Percentiles rank a stretch among this genome's conserved stretches.
Evolutionary conservation across 2,113 vertebrate genomes (phyloP).

Genomic region (Paradoxurus hermaphroditus): DNA sequence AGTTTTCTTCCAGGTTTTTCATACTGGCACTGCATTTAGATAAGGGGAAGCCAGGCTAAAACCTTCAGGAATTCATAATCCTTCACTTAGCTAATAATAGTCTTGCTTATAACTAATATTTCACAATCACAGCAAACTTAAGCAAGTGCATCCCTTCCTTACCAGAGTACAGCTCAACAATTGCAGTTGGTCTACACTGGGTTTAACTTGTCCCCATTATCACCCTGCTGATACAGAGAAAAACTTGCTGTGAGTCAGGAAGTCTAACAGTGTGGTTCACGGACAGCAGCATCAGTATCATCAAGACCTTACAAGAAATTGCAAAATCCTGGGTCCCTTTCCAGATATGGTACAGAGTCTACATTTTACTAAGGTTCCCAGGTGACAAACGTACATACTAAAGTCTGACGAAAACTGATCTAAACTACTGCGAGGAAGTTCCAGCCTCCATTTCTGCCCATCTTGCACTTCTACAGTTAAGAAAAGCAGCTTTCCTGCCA

Average conservation of each 20-base stretch:
- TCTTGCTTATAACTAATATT: background rate
- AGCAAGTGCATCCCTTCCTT: background rate
- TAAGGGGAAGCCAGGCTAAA: background rate
- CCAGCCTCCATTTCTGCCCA: background rate
- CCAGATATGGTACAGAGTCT: background rate
- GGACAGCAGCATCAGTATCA: background rate
- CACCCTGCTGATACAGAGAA: background rate
- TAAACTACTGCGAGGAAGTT: background rate
- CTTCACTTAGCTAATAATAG: background rate
- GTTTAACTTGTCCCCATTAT: slow-evolving; percentile 32
- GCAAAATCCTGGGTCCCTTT: background rate
- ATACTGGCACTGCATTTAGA: background rate
- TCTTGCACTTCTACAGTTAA: background rate
- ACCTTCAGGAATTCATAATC: background rate
- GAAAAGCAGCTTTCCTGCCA: slow-evolving; percentile 17
- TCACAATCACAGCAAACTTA: background rate
- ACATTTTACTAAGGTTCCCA: background rate
- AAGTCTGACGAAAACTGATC: background rate
- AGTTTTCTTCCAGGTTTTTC: background rate
- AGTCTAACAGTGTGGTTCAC: background rate
- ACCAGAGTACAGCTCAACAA: background rate
- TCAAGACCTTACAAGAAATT: background rate
- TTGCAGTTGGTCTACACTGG: background rate
- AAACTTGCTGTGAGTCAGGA: background rate
- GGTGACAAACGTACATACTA: background rate